Conservation (phyloP, 1,140 invertebrate species). For the Drosophila miranda region DNA sequence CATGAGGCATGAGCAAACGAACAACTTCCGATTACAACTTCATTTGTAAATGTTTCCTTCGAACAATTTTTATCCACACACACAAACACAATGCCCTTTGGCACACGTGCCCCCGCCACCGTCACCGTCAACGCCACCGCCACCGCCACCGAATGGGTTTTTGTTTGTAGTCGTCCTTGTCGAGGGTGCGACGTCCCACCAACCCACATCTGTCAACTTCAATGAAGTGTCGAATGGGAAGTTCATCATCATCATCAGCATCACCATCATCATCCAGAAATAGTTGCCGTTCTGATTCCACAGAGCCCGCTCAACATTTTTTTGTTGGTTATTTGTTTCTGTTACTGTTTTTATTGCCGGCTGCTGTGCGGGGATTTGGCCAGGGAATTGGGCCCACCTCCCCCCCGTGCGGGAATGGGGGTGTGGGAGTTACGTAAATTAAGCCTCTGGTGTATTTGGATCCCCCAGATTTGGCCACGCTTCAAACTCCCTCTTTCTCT, state of each 20-base stretch:
- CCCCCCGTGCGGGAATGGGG: background rate
- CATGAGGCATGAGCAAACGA: constrained; percentile 67
- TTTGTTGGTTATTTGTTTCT: constrained; percentile 29
- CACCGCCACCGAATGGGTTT: constrained; percentile 3
- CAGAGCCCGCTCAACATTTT: background rate
- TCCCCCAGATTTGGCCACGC: constrained; percentile 45
- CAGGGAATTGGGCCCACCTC: constrained; percentile 5
- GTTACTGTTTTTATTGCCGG: constrained; percentile 72
- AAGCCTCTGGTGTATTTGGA: constrained; percentile 72
- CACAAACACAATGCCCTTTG: constrained; percentile 52
- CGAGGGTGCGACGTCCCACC: background rate
- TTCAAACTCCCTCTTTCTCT: constrained; percentile 24
- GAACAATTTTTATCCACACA: constrained; percentile 64
- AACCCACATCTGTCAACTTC: constrained; percentile 82
- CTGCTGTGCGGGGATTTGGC: constrained; percentile 65
- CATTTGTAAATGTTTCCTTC: constrained; percentile 82
- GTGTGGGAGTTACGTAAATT: constrained; percentile 50
- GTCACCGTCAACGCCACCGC: background rate
- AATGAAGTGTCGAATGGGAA: constrained; percentile 77
- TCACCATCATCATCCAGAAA: constrained; percentile 26
- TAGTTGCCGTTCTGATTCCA: constrained; percentile 67
- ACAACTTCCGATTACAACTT: constrained; percentile 83
- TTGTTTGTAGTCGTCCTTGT: constrained; percentile 15
- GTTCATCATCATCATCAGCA: constrained; percentile 57
- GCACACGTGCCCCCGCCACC: constrained; percentile 45